Evolutionary conservation across 1,140 invertebrate species (phyloP).

Genomic region (Piezodorus guildinii): DNA sequence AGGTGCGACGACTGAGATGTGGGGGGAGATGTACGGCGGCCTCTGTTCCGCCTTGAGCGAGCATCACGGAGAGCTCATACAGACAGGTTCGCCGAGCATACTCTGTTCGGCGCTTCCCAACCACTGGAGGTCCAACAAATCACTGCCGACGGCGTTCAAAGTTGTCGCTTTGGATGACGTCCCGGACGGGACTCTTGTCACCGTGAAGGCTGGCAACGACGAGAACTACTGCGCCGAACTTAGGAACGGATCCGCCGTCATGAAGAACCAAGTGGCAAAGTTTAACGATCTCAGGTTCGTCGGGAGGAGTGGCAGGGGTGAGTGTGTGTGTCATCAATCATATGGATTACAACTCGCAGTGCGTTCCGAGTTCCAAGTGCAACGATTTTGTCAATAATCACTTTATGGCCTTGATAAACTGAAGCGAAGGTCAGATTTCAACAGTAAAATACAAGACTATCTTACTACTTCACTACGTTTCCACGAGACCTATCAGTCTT

Average conservation of each 20-base stretch:
- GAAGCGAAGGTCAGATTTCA: no score
- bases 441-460: no score
- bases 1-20: conserved; percentile 36
- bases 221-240: conserved; percentile 92
- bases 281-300: conserved; percentile 97
- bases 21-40: conserved; percentile 49
- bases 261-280: conserved; percentile 94
- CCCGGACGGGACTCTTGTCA: conserved; percentile 85
- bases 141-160: conserved; percentile 84
- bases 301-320: conserved; percentile 81
- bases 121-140: conserved; percentile 96
- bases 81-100: conserved; percentile 81
- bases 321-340: conserved; percentile 28
- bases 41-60: conserved; percentile 69
- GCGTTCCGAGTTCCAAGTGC: no score
- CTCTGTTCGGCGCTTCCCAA: conserved; percentile 78
- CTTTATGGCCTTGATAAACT: no score
- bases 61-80: conserved; percentile 78
- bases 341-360: no score
- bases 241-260: conserved; percentile 79
- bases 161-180: conserved; percentile 82
- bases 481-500: no score
- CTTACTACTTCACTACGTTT: no score
- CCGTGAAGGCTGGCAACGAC: conserved; percentile 87
- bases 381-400: no score